These are phyloP conservation scores for Pelobates fuscus DNA, from an alignment of 2,113 vertebrate species.

Conservation along the genomic window DNA sequence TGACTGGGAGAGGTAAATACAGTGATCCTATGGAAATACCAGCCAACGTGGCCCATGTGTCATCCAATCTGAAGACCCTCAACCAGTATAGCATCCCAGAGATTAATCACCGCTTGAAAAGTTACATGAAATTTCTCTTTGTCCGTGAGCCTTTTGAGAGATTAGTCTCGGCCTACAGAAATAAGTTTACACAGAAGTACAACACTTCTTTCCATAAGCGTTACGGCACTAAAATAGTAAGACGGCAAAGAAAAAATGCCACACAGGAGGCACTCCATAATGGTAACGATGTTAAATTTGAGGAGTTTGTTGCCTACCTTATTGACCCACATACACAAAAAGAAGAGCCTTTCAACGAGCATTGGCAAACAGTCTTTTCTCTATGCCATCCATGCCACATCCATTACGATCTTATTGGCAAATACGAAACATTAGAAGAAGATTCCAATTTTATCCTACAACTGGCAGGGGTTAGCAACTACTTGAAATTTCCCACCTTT, in stretches of 20 bases:
- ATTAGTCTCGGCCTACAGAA: conserved; percentile 95
- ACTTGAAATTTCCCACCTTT: conserved; percentile 89
- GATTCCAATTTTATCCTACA: conserved; percentile 88
- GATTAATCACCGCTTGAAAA: conserved; percentile 96
- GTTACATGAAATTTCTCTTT: conserved; percentile 96
- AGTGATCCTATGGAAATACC: conserved; percentile 95
- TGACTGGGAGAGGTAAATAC: conserved; percentile 90
- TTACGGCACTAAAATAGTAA: conserved; percentile 92
- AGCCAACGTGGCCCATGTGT: conserved; percentile 89
- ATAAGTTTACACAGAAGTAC: conserved; percentile 98
- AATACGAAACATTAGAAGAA: conserved; percentile 94
- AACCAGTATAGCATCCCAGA: conserved; percentile 96
- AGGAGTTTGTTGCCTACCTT: conserved; percentile 91
- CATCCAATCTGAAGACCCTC: conserved; percentile 92
- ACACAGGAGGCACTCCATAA: conserved; percentile 85
- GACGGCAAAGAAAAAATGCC: conserved; percentile 91
- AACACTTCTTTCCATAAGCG: conserved; percentile 98
- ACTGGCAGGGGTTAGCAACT: conserved; percentile 80
- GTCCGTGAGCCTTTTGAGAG: conserved; percentile 95
- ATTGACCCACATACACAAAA: conserved; percentile 88
- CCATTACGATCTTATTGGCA: conserved; percentile 95
- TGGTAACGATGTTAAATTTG: conserved; percentile 86
- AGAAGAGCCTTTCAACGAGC: conserved; percentile 94
- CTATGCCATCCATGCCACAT: conserved; percentile 97
- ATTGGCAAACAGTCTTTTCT: conserved; percentile 94